phyloP scores from a whole-genome alignment of 2,888 invertebrate species.

The Sminthurinus aureus region DNA sequence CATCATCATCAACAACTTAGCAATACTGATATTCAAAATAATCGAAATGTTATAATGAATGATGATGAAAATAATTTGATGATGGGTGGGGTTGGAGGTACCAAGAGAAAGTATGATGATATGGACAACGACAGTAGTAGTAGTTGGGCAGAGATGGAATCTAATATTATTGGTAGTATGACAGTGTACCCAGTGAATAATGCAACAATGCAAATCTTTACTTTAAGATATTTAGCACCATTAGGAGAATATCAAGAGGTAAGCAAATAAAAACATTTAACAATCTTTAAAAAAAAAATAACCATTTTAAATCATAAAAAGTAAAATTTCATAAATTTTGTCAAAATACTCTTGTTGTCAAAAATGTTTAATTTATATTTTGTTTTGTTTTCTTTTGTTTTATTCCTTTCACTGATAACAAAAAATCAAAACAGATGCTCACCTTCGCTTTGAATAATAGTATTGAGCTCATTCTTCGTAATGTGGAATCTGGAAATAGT shows the following conservation, averaged over 20 bases:
- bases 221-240: slow-evolving; percentile 91
- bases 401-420: background rate
- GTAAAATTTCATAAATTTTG: slow-evolving; percentile 13
- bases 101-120: slow-evolving; percentile 37
- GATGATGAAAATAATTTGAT: background rate
- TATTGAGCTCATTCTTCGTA: slow-evolving; percentile 86
- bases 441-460: slow-evolving; percentile 94
- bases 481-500: slow-evolving; percentile 85
- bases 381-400: background rate
- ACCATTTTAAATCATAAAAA: background rate
- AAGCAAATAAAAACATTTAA: no score
- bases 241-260: slow-evolving; percentile 98
- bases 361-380: no score
- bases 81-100: background rate
- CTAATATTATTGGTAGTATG: slow-evolving; percentile 86
- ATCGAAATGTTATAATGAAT: background rate
- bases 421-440: slow-evolving; percentile 71
- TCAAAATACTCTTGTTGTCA: background rate
- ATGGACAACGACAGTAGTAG: slow-evolving; percentile 34
- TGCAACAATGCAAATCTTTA: slow-evolving; percentile 90
- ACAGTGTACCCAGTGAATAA: slow-evolving; percentile 88
- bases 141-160: slow-evolving; percentile 91
- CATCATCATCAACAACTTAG: no score
- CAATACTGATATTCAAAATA: background rate
- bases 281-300: no score